These are phyloP conservation scores for Pristionchus arcanus DNA, from an alignment of 2,888 invertebrate genomes.

Conservation along the genomic window DNA sequence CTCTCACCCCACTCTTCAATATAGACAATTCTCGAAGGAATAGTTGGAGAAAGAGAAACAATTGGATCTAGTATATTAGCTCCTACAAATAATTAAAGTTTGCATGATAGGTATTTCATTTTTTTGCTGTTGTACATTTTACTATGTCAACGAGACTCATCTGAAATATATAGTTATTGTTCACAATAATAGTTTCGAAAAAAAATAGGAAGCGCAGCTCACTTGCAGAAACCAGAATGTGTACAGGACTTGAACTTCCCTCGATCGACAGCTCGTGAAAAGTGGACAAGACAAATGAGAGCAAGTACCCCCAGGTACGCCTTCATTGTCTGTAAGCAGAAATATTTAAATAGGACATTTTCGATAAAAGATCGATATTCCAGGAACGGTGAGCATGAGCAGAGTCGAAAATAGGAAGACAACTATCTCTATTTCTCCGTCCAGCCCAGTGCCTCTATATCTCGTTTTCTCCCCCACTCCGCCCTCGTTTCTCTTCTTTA, in stretches of 20 bases:
- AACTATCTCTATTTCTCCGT: slow-evolving; percentile 14
- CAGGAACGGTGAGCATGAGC: not conserved
- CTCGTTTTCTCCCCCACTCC: slow-evolving; percentile 54
- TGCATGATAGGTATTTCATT: no score
- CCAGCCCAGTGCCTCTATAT: slow-evolving; percentile 44
- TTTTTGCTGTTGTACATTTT: no score
- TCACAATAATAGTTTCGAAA: not conserved
- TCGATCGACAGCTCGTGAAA: slow-evolving; percentile 63
- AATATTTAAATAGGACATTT: not conserved
- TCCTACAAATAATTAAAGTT: no score
- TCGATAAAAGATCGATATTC: not conserved
- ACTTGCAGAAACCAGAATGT: slow-evolving; percentile 71
- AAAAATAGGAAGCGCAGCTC: not conserved
- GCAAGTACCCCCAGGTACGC: slow-evolving; percentile 26
- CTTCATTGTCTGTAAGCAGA: slow-evolving; percentile 9
- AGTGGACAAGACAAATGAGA: slow-evolving; percentile 10
- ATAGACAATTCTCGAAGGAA: not conserved
- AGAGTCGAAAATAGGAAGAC: not conserved
- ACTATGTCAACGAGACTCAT: no score
- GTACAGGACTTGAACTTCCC: slow-evolving; percentile 69
- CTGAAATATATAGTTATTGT: no score
- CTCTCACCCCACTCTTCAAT: not conserved
- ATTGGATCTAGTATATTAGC: no score
- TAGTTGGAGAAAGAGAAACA: not conserved
- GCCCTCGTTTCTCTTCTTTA: slow-evolving; percentile 57